phyloP scores from a whole-genome alignment of 2,113 vertebrate species.

The Cebus imitator region DNA sequence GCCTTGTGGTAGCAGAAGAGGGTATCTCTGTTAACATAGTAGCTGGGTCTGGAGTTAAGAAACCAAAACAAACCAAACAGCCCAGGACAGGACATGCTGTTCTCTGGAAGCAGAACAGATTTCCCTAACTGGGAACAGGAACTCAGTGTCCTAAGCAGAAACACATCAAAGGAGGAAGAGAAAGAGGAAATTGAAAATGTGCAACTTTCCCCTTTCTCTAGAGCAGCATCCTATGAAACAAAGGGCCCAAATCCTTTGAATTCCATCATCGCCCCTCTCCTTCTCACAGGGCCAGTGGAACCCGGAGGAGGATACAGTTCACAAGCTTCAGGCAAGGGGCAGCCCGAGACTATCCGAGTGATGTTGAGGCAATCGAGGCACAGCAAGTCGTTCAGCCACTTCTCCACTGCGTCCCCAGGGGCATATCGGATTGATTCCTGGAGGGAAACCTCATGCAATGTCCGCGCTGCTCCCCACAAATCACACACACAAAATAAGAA shows the following conservation, averaged over 20 bases:
- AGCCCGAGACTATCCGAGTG: constrained; percentile 94
- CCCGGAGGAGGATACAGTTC: constrained; percentile 93
- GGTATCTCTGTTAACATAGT: constrained; percentile 97
- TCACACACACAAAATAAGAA: neutral
- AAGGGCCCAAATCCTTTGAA: neutral
- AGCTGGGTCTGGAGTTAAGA: constrained; percentile 88
- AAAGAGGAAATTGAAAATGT: neutral
- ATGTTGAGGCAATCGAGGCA: constrained; percentile 96
- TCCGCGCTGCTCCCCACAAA: constrained; percentile 84
- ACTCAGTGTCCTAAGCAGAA: neutral
- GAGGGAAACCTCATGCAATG: constrained; percentile 93
- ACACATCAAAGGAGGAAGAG: neutral
- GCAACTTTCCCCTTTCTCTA: neutral
- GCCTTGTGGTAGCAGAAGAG: constrained; percentile 99
- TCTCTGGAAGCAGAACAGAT: neutral
- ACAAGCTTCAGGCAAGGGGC: constrained; percentile 94
- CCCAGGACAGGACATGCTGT: neutral
- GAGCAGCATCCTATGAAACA: neutral
- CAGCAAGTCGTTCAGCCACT: constrained; percentile 97
- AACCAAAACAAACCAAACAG: neutral
- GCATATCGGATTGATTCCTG: constrained; percentile 97
- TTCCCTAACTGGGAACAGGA: neutral
- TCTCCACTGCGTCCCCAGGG: constrained; percentile 93
- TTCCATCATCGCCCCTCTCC: neutral
- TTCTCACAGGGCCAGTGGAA: neutral